phyloP scores from a whole-genome alignment of 2,113 vertebrate species.

The Lasiurus borealis region DNA sequence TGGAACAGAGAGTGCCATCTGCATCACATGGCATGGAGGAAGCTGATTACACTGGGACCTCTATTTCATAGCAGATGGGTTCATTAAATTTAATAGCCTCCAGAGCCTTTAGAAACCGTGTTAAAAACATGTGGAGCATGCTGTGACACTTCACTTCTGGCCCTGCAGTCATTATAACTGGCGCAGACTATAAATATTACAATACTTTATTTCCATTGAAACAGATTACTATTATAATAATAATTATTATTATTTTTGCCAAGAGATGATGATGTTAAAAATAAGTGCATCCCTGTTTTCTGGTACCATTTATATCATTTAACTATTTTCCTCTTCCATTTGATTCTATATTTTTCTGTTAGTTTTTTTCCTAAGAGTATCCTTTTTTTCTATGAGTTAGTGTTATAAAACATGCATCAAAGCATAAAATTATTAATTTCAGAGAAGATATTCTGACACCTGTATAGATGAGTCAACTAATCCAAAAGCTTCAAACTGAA shows the following conservation, averaged over 20 bases:
- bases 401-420: not conserved
- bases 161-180: constrained; percentile 89
- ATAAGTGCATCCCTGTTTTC: constrained; percentile 61
- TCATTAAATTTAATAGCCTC: constrained; percentile 95
- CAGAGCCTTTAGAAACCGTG: constrained; percentile 91
- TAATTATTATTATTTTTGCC: constrained; percentile 65
- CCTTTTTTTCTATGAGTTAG: not conserved
- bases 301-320: constrained; percentile 30
- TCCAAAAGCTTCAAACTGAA: constrained; percentile 3
- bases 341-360: constrained; percentile 56
- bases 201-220: constrained; percentile 90
- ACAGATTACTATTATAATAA: constrained; percentile 86
- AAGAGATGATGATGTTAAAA: constrained; percentile 81
- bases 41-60: constrained; percentile 89
- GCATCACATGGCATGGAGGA: constrained; percentile 88
- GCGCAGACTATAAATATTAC: constrained; percentile 89
- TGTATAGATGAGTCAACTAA: not conserved
- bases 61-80: constrained; percentile 93
- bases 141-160: constrained; percentile 90
- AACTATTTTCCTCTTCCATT: constrained; percentile 43
- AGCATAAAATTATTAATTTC: not conserved
- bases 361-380: not conserved
- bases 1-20: constrained; percentile 88
- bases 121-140: constrained; percentile 92
- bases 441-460: not conserved